Conservation (phyloP, 2,113 vertebrate genomes). For the Actenoides lindsayi region DNA sequence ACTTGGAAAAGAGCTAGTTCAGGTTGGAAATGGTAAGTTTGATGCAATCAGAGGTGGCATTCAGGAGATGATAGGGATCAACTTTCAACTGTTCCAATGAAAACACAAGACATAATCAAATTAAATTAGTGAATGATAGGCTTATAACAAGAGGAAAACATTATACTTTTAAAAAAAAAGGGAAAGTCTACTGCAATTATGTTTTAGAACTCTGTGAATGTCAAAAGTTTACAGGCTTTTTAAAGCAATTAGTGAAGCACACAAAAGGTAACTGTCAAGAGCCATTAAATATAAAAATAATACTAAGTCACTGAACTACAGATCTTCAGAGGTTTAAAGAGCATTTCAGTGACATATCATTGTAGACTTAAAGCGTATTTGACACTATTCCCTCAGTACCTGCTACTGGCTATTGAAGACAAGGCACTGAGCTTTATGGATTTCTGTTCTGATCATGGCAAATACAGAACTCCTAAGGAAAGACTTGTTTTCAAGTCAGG, state of each 20-base stretch:
- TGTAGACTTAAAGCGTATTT: not conserved
- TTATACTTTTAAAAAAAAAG: not conserved
- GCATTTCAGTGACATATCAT: not conserved
- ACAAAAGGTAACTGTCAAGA: not conserved
- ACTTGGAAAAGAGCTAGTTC: not conserved
- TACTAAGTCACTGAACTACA: not conserved
- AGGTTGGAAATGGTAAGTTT: not conserved
- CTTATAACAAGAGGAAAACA: not conserved
- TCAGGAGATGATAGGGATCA: not conserved
- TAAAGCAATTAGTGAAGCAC: not conserved
- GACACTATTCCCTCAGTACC: not conserved
- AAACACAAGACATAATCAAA: not conserved
- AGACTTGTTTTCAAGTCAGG: not conserved
- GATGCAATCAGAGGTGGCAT: not conserved
- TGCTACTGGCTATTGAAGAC: not conserved
- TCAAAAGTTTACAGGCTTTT: not conserved
- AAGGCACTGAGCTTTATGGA: not conserved
- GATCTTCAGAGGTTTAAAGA: not conserved
- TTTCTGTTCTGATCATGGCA: not conserved
- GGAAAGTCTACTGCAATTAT: not conserved
- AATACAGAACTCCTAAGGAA: not conserved
- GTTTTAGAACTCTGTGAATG: not conserved
- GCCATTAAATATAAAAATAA: not conserved
- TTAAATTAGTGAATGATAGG: not conserved
- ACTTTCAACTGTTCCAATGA: not conserved